Conservation (phyloP, 1,140 invertebrate species). For the Thaumetopoea pityocampa region DNA sequence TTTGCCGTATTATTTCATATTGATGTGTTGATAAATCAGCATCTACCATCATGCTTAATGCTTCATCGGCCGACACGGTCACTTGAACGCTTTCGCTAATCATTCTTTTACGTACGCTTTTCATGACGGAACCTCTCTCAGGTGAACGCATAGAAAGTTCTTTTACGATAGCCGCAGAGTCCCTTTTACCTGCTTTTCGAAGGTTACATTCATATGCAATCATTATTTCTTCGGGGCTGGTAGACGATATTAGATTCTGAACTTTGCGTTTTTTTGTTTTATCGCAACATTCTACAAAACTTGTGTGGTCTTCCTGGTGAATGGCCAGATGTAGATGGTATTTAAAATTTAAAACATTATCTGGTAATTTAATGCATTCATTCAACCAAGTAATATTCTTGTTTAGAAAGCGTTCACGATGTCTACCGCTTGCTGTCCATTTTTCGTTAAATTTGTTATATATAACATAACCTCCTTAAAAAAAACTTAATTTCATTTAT, state of each 20-base stretch:
- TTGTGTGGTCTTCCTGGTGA: too few relatives aligned
- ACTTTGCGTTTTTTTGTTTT: constrained; percentile 1
- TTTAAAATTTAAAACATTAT: too few relatives aligned
- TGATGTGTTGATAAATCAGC: constrained; percentile 7
- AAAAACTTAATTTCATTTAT: constrained; percentile 1
- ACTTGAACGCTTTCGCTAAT: neutral
- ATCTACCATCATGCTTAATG: constrained; percentile 1
- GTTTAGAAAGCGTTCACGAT: constrained; percentile 3
- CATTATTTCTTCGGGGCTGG: neutral
- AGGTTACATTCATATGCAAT: constrained; percentile 3
- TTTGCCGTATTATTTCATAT: neutral
- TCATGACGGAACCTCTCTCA: too few relatives aligned
- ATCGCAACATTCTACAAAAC: too few relatives aligned
- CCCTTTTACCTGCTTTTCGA: too few relatives aligned
- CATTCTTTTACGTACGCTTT: neutral
- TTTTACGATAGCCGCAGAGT: neutral
- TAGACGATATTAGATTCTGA: neutral
- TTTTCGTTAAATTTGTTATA: too few relatives aligned
- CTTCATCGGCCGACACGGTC: neutral
- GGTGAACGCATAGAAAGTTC: neutral
- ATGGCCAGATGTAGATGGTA: too few relatives aligned
- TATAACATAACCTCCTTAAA: constrained; percentile 2
- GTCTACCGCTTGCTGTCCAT: constrained; percentile 3
- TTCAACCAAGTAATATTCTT: constrained; percentile 3
- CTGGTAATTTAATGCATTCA: too few relatives aligned